These are phyloP conservation scores for Galago senegalensis DNA, from an alignment of 2,797 vertebrate genomes.

Conservation along the genomic window DNA sequence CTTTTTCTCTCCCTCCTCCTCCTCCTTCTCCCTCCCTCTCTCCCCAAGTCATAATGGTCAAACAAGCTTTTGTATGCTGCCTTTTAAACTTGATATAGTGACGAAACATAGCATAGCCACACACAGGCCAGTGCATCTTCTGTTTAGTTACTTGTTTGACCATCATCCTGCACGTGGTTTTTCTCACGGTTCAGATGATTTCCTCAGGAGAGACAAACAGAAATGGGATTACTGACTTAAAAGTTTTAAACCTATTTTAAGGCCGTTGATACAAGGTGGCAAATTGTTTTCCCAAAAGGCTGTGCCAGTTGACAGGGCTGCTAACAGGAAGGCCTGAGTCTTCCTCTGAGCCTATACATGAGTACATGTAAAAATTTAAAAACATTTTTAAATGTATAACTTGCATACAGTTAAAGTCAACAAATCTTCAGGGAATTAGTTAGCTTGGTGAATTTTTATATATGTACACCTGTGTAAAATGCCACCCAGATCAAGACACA, in stretches of 20 bases:
- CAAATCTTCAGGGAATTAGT: not conserved
- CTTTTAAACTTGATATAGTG: slow-evolving; percentile 16
- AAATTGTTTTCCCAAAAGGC: slow-evolving; percentile 68
- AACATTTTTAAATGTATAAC: not conserved
- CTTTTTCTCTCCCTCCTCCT: not conserved
- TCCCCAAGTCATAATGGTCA: not conserved
- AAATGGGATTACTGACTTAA: slow-evolving; percentile 73
- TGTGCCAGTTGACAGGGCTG: slow-evolving; percentile 50
- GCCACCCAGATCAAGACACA: not conserved
- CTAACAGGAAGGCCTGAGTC: not conserved
- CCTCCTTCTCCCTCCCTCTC: too few species aligned
- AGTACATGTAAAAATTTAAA: not conserved
- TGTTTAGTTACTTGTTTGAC: slow-evolving; percentile 45
- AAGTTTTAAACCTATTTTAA: slow-evolving; percentile 76
- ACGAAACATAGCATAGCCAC: not conserved
- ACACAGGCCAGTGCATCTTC: not conserved
- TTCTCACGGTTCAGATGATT: slow-evolving; percentile 72
- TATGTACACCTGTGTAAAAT: not conserved
- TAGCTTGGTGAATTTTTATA: not conserved
- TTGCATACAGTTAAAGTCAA: not conserved
- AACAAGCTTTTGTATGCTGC: not conserved
- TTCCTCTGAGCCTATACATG: not conserved
- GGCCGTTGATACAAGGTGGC: slow-evolving; percentile 55
- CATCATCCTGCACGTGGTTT: slow-evolving; percentile 7
- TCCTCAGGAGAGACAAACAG: slow-evolving; percentile 64